Evolutionary conservation across 1,140 invertebrate genomes (phyloP), one percentile per base, ranked within the genome.

Genomic region (Nephotettix cincticeps): DNA sequence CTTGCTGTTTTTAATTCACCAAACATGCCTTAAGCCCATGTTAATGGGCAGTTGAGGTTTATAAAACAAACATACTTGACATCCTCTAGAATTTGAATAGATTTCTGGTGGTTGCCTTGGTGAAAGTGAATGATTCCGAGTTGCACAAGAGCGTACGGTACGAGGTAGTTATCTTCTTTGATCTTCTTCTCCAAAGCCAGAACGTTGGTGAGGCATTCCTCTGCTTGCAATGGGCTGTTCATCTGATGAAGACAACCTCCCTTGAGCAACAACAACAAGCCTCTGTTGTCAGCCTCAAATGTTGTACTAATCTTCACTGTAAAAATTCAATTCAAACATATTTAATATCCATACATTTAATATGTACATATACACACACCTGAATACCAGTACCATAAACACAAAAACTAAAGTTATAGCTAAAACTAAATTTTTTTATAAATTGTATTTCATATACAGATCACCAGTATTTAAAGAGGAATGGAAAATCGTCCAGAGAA

Each of bases 111-210:
- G 30, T 92, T 84, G 14, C 89, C 89, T 73, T 90, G 84, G 36
- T 88, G 82, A 76, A 90, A 84, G 77, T 91, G 87, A 13, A 96
- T 81, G 72, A 95, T 83, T 17, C 91, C 95, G 58, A 96, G 81
- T 82, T 99, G 96, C 23, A 95, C 91, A 25, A 90, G 85, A 0
- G 95, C 88, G 80, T 94, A 97, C 3, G 97, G 95, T 29, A 94
- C 82, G 23, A 98, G 79, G 81, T 94, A 97, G 0, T 86, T 86
- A 79, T 98, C 95, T 72, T 93, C 90, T 71, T 91, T 90, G 27
- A 98, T 87, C 64, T 89, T 85, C 76, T 91, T 93, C 76, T 94
- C 92, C 73, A 92, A 82, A 68, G 80, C 80, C 73, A 89, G 81
- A 21, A 94, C 88, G 72, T 86, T 84, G 73, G 84, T 84, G 30